phyloP scores from a whole-genome alignment of 2,113 vertebrate species.

The Hepsetus odoe region DNA sequence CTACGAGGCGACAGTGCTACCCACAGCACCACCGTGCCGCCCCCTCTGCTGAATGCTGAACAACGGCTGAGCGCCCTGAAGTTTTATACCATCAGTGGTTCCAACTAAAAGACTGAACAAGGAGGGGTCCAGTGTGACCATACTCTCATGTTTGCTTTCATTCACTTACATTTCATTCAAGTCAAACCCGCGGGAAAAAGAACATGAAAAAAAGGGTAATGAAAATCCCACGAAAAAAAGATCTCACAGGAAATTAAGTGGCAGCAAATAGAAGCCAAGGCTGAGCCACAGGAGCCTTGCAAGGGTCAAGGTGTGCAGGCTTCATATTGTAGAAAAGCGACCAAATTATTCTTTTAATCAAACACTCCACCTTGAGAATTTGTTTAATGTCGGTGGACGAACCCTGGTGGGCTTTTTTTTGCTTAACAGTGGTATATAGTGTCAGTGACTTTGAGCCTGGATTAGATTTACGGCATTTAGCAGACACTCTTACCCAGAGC shows the following conservation, averaged over 20 bases:
- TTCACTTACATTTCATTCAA: slow-evolving; percentile 78
- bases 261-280: slow-evolving; percentile 39
- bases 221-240: slow-evolving; percentile 26
- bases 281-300: background rate
- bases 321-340: slow-evolving; percentile 39
- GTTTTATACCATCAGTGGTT: background rate
- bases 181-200: slow-evolving; percentile 64
- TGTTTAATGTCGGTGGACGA: background rate
- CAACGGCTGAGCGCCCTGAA: too few species aligned
- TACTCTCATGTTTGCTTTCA: slow-evolving; percentile 72
- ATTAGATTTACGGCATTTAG: too few species aligned
- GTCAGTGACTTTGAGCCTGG: background rate
- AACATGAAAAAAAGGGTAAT: slow-evolving; percentile 35
- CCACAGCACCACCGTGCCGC: too few species aligned
- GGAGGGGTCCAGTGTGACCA: slow-evolving; percentile 68
- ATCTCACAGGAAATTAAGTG: slow-evolving; percentile 41
- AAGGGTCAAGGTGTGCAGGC: background rate
- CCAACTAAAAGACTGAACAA: slow-evolving; percentile 64
- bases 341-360: slow-evolving; percentile 45
- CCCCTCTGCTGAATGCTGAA: too few species aligned
- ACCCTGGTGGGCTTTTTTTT: background rate
- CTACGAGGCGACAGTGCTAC: too few species aligned
- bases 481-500: too few species aligned
- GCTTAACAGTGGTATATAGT: background rate
- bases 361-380: slow-evolving; percentile 13